phyloP scores from a whole-genome alignment of 2,113 vertebrate species.

The Silurus glanis region DNA sequence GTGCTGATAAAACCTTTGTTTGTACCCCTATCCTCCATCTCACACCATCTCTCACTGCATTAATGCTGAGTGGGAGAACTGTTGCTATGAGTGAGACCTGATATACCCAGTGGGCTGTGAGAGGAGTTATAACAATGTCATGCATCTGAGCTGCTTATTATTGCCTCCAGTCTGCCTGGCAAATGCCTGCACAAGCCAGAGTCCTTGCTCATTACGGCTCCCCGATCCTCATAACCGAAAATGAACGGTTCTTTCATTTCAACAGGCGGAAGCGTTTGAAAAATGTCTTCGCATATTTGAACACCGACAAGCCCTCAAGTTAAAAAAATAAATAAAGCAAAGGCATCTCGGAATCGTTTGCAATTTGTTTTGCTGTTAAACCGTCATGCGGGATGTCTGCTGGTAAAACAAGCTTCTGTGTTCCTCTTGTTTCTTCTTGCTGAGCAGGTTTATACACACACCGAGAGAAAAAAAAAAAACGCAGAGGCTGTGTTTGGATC shows the following conservation, averaged over 20 bases:
- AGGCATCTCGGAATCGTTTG: background rate
- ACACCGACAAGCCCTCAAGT: background rate
- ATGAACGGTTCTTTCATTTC: constrained; percentile 26
- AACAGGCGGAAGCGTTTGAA: background rate
- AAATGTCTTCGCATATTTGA: background rate
- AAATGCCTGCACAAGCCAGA: background rate
- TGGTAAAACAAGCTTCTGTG: constrained; percentile 25
- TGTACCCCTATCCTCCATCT: background rate
- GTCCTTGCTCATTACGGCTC: constrained; percentile 3
- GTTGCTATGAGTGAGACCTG: constrained; percentile 37
- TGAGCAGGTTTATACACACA: constrained; percentile 6
- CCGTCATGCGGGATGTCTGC: background rate
- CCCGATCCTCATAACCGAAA: background rate
- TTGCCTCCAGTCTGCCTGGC: background rate
- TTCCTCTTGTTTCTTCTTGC: background rate
- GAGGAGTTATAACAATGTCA: constrained; percentile 24
- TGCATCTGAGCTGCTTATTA: constrained; percentile 26
- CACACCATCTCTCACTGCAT: background rate
- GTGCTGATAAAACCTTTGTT: background rate
- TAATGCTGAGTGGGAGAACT: constrained; percentile 24
- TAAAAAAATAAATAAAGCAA: background rate
- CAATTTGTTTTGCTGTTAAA: constrained; percentile 22
- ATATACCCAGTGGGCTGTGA: constrained; percentile 4
- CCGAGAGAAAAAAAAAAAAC: background rate
- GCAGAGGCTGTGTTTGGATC: background rate